phyloP scores from a whole-genome alignment of 2,113 vertebrate species.

The Sinocyclocheilus anophthalmus region DNA sequence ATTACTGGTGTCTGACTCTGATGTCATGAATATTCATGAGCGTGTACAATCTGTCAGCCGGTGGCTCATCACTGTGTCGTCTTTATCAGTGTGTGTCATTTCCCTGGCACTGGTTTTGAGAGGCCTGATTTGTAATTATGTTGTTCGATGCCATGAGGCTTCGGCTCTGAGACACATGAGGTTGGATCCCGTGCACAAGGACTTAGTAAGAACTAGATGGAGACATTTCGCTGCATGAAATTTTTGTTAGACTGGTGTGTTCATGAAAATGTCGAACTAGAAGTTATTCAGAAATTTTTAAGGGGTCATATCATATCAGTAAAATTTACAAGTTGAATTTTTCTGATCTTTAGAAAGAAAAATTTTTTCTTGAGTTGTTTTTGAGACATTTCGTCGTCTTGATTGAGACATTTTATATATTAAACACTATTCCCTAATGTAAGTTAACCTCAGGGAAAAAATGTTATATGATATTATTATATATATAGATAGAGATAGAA shows the following conservation, averaged over 20 bases:
- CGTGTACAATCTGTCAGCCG: slow-evolving; percentile 6
- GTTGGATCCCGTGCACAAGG: too few relatives aligned
- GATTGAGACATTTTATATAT: too few relatives aligned
- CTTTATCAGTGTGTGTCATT: slow-evolving; percentile 23
- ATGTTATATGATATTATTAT: too few relatives aligned
- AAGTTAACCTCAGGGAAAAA: too few relatives aligned
- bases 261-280: neutral
- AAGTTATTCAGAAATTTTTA: neutral
- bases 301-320: neutral
- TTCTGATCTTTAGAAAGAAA: too few relatives aligned
- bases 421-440: too few relatives aligned
- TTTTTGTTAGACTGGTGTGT: neutral
- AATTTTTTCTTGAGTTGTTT: too few relatives aligned
- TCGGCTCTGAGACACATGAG: neutral
- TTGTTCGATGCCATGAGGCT: slow-evolving; percentile 1
- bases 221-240: too few relatives aligned
- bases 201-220: neutral
- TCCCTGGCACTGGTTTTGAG: neutral
- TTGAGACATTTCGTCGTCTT: too few relatives aligned
- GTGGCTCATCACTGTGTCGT: neutral
- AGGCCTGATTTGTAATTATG: slow-evolving; percentile 33
- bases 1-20: neutral
- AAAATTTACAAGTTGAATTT: too few relatives aligned
- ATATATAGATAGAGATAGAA: too few relatives aligned
- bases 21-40: slow-evolving; percentile 31